phyloP scores from a whole-genome alignment of 2,888 invertebrate species.

The Celastrina argiolus region DNA sequence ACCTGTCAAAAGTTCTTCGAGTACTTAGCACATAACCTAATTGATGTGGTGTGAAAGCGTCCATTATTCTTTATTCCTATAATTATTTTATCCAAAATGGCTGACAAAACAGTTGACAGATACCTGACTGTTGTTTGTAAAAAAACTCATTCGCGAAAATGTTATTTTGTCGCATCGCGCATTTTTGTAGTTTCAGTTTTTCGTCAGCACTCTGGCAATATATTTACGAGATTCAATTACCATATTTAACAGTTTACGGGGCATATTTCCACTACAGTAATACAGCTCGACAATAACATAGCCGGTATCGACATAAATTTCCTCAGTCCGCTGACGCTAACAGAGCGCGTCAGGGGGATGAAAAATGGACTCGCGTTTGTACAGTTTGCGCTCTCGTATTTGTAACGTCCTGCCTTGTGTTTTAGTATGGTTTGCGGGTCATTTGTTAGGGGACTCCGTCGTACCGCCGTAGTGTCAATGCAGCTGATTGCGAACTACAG shows the following conservation, averaged over 20 bases:
- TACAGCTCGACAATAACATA: constrained; percentile 33
- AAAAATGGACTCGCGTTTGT: constrained; percentile 41
- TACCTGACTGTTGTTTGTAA: neutral
- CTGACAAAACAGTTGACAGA: neutral
- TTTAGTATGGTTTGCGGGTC: neutral
- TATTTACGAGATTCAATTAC: constrained; percentile 19
- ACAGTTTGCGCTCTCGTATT: constrained; percentile 1
- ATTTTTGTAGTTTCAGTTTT: constrained; percentile 3
- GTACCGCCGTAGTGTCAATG: constrained; percentile 33
- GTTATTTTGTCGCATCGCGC: constrained; percentile 1
- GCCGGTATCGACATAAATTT: constrained; percentile 40
- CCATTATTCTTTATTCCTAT: too few species aligned
- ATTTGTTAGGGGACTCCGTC: constrained; percentile 20
- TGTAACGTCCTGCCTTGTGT: neutral
- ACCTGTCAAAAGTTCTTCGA: too few species aligned
- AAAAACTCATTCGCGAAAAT: neutral
- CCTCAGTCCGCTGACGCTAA: constrained; percentile 40
- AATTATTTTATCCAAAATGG: neutral
- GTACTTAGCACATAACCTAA: too few species aligned
- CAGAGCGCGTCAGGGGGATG: constrained; percentile 42
- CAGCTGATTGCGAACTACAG: constrained; percentile 39
- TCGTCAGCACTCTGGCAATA: neutral
- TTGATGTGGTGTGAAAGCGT: too few species aligned
- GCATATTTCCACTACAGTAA: constrained; percentile 3
- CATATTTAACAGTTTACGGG: constrained; percentile 16